Conservation (phyloP, 2,113 vertebrate species). For the Brevimyrus niger region DNA sequence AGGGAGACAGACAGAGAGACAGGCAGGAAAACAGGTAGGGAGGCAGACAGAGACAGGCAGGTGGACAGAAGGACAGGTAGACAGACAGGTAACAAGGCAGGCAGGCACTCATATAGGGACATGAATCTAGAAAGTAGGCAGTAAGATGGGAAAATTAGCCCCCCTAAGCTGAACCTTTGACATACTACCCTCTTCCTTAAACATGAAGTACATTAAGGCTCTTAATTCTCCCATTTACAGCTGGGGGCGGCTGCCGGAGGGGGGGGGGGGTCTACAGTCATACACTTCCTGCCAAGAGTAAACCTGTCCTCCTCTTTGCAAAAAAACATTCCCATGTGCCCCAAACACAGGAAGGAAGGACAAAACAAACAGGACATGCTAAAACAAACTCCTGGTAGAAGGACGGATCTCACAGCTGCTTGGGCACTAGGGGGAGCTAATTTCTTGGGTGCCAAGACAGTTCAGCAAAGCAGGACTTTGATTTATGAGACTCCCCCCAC, state of each 20-base stretch:
- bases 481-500: not conserved
- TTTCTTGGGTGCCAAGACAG: not conserved
- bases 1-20: slow-evolving; percentile 17
- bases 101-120: slow-evolving; percentile 37
- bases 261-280: not conserved
- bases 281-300: slow-evolving; percentile 7
- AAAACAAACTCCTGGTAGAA: not conserved
- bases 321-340: not conserved
- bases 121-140: slow-evolving; percentile 7
- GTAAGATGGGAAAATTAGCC: not conserved
- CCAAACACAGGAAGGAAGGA: slow-evolving; percentile 9
- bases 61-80: not conserved
- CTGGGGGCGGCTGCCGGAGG: not conserved
- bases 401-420: not conserved
- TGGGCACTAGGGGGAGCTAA: not conserved
- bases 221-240: not conserved
- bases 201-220: not conserved
- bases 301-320: not conserved
- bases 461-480: not conserved
- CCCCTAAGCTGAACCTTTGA: not conserved
- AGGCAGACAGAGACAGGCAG: not conserved
- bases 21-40: not conserved
- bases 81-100: not conserved
- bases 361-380: not conserved
- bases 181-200: not conserved